These are phyloP conservation scores for Heterohyrax brucei DNA, from an alignment of 2,797 vertebrate species.

Conservation along the genomic window DNA sequence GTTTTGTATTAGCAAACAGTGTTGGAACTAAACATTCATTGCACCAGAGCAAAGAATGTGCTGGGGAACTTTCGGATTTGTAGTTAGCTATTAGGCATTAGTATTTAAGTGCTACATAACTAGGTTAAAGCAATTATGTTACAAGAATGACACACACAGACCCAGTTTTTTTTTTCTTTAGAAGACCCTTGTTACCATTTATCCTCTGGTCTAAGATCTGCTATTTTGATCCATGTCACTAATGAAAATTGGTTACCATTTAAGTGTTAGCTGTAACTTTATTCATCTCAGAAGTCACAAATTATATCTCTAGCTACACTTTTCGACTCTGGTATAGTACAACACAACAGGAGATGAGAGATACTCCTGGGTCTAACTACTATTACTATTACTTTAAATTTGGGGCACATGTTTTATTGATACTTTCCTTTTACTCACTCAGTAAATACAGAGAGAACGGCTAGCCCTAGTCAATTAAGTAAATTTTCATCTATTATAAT, in stretches of 20 bases:
- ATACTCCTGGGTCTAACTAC: neutral
- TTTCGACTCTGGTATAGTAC: neutral
- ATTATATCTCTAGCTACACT: neutral
- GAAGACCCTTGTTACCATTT: neutral
- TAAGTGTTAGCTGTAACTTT: neutral
- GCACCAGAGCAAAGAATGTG: conserved; percentile 1
- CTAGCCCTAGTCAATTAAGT: neutral
- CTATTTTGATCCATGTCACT: conserved; percentile 26
- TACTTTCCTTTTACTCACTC: conserved; percentile 4
- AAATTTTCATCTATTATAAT: neutral
- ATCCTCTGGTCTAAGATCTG: neutral
- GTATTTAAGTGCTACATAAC: neutral
- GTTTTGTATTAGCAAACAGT: neutral
- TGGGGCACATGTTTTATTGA: neutral
- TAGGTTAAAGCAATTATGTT: neutral
- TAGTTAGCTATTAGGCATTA: neutral
- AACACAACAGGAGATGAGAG: neutral
- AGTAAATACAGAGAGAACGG: neutral
- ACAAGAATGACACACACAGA: neutral
- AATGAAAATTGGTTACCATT: conserved; percentile 39
- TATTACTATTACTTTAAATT: neutral
- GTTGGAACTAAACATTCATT: conserved; percentile 35
- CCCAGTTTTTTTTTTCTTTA: neutral
- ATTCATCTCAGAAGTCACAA: neutral
- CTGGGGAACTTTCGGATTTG: neutral